Evolutionary conservation across 1,140 invertebrate species (phyloP).

Genomic region (Spodoptera litura): DNA sequence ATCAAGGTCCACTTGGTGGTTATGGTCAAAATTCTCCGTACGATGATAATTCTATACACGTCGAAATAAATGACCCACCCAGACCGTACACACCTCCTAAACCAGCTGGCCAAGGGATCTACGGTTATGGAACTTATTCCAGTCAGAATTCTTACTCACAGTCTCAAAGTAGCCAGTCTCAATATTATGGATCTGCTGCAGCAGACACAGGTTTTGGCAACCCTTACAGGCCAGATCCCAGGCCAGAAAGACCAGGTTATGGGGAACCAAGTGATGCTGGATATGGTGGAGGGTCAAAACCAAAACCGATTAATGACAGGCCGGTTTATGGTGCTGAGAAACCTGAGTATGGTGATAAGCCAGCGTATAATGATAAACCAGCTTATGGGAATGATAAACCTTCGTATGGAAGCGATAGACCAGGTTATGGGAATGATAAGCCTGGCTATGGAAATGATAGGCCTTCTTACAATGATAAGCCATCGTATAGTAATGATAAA

Average conservation of each 20-base stretch:
- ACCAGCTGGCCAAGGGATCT: conserved; percentile 60
- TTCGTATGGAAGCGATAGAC: conserved; percentile 18
- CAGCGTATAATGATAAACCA: conserved; percentile 26
- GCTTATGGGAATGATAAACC: background rate
- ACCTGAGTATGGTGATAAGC: conserved; percentile 39
- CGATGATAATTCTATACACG: conserved; percentile 73
- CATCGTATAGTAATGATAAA: conserved; percentile 13
- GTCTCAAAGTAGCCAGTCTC: conserved; percentile 58
- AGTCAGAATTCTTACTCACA: conserved; percentile 66
- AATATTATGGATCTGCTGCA: conserved; percentile 57
- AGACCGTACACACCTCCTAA: conserved; percentile 68
- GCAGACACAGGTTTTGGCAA: conserved; percentile 53
- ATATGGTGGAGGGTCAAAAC: conserved; percentile 12
- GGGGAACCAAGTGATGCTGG: conserved; percentile 10
- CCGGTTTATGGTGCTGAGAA: conserved; percentile 17
- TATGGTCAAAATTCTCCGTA: conserved; percentile 64
- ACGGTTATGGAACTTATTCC: conserved; percentile 65
- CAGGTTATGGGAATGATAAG: conserved; percentile 35
- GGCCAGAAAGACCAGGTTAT: conserved; percentile 17
- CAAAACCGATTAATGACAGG: conserved; percentile 16
- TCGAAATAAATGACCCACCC: conserved; percentile 78
- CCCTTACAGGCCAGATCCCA: conserved; percentile 16
- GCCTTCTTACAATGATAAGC: conserved; percentile 18
- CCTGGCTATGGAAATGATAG: conserved; percentile 34
- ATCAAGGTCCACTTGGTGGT: conserved; percentile 63